Evolutionary conservation across 2,888 invertebrate genomes (phyloP).

Genomic region (Drosophila affinis): DNA sequence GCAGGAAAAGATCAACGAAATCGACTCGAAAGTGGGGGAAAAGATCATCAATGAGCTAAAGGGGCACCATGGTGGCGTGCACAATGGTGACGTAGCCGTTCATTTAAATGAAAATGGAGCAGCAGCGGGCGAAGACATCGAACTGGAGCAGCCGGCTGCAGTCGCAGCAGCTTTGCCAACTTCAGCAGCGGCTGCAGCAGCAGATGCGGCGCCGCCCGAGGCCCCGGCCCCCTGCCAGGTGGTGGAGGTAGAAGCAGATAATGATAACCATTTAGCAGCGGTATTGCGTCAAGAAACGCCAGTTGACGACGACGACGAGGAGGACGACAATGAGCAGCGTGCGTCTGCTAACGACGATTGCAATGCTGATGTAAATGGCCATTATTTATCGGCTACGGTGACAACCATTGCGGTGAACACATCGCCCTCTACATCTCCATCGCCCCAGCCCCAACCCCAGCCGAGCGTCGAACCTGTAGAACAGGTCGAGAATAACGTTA

Average conservation of each 20-base stretch:
- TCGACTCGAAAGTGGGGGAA: conserved; percentile 89
- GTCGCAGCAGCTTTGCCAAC: conserved; percentile 19
- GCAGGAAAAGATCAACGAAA: conserved; percentile 88
- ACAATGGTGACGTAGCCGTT: conserved; percentile 62
- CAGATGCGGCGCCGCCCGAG: conserved; percentile 20
- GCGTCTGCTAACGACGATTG: conserved; percentile 38
- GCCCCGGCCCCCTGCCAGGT: conserved; percentile 27
- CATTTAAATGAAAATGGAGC: conserved; percentile 71
- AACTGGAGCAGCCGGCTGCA: conserved; percentile 50
- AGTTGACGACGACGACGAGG: conserved; percentile 71
- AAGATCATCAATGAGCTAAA: conserved; percentile 86
- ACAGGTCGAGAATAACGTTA: conserved; percentile 79
- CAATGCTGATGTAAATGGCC: conserved; percentile 61
- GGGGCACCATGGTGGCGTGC: conserved; percentile 58
- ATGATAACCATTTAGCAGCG: conserved; percentile 71
- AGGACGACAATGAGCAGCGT: conserved; percentile 8
- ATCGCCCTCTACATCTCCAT: conserved; percentile 41
- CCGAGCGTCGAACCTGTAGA: conserved; percentile 74
- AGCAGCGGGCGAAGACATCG: conserved; percentile 38
- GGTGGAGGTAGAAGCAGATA: conserved; percentile 49
- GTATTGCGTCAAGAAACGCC: conserved; percentile 76
- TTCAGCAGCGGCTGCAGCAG: conserved; percentile 6
- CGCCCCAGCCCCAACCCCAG: conserved; percentile 11
- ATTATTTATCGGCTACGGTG: conserved; percentile 59
- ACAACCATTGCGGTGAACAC: conserved; percentile 68